phyloP scores from a whole-genome alignment of 2,888 invertebrate species.

The Scaptomyza tumidula region DNA sequence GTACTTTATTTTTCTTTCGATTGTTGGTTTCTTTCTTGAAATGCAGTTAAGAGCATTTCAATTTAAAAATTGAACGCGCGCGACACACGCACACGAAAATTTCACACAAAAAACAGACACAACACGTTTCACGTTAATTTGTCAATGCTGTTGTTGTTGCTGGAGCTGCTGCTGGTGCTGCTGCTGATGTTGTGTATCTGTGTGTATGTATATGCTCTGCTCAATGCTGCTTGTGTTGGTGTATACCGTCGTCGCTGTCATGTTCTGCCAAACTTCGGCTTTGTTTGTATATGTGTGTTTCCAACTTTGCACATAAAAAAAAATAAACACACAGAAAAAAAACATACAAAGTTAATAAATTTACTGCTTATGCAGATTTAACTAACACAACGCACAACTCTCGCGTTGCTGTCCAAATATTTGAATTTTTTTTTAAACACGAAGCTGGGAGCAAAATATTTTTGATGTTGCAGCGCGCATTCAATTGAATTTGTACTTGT shows the following conservation, averaged over 20 bases:
- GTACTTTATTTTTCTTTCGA: slow-evolving; percentile 20
- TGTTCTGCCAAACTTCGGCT: slow-evolving; percentile 48
- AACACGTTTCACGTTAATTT: slow-evolving; percentile 55
- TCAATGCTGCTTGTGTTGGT: slow-evolving; percentile 58
- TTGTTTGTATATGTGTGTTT: slow-evolving; percentile 36
- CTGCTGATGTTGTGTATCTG: slow-evolving; percentile 32
- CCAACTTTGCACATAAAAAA: slow-evolving; percentile 42
- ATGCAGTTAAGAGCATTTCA: slow-evolving; percentile 27
- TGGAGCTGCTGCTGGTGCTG: slow-evolving; percentile 35
- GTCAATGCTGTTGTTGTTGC: slow-evolving; percentile 42
- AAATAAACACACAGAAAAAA: slow-evolving; percentile 31
- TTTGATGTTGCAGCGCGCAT: slow-evolving; percentile 29
- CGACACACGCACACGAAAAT: slow-evolving; percentile 32
- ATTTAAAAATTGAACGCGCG: slow-evolving; percentile 41
- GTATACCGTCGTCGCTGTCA: slow-evolving; percentile 40
- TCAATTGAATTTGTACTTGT: slow-evolving; percentile 45
- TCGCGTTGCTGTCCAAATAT: slow-evolving; percentile 3
- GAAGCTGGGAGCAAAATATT: slow-evolving; percentile 4
- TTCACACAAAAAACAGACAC: slow-evolving; percentile 48
- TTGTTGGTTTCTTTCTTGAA: slow-evolving; percentile 12
- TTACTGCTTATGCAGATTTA: slow-evolving; percentile 4
- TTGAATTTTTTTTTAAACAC: slow-evolving; percentile 16
- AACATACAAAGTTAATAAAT: slow-evolving; percentile 11
- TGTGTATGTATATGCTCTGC: slow-evolving; percentile 59
- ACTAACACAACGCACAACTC: background rate